phyloP scores from a whole-genome alignment of 2,113 vertebrate genomes.

The Lampris megalopsis region DNA sequence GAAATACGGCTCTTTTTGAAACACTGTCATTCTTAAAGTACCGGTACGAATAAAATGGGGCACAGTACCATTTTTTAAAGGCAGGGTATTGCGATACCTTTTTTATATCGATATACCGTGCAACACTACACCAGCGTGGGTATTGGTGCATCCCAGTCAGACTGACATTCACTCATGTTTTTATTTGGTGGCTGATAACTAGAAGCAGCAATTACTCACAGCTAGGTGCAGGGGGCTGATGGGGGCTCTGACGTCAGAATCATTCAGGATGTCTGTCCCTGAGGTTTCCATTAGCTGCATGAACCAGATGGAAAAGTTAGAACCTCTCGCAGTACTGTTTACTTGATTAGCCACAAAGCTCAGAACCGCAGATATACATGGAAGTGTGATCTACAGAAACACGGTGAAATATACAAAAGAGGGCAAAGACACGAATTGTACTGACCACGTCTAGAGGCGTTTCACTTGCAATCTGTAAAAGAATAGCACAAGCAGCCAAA shows the following conservation, averaged over 20 bases:
- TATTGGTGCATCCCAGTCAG: too few species aligned
- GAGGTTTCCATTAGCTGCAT: conserved; percentile 96
- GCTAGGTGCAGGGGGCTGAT: conserved; percentile 96
- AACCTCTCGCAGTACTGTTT: background rate
- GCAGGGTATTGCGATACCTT: too few species aligned
- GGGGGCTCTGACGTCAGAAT: conserved; percentile 91
- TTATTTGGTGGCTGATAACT: background rate
- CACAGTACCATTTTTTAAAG: too few species aligned
- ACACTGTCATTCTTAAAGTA: too few species aligned
- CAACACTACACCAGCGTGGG: too few species aligned
- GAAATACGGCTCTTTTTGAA: too few species aligned
- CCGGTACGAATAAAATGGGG: too few species aligned
- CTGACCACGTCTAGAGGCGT: conserved; percentile 98
- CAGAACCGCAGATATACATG: background rate
- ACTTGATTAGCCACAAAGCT: background rate
- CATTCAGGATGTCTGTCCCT: conserved; percentile 93
- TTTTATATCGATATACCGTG: too few species aligned
- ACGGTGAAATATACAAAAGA: background rate
- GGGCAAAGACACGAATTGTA: conserved; percentile 46
- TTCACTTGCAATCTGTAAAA: conserved; percentile 95
- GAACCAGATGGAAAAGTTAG: conserved; percentile 37
- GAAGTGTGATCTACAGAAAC: background rate
- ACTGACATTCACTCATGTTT: background rate
- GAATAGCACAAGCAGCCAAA: conserved; percentile 16
- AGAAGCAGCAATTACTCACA: conserved; percentile 83